A percentile compares a stretch with the other conserved stretches of the same genome.
phyloP scores from a whole-genome alignment of 1,140 invertebrate species.

The Sitophilus oryzae region DNA sequence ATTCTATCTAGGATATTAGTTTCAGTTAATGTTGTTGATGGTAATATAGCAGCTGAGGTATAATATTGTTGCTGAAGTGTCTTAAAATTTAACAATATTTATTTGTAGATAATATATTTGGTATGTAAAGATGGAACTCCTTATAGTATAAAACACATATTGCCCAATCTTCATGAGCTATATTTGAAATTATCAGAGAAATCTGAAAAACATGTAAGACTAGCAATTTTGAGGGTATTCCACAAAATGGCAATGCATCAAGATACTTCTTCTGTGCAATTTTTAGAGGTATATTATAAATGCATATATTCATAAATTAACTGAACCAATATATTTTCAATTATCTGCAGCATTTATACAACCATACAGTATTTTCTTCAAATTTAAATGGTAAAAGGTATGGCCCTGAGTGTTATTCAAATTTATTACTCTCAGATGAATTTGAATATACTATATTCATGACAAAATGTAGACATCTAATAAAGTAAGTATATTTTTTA shows the following conservation, averaged over 20 bases:
- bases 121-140: slow-evolving; percentile 26
- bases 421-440: slow-evolving; percentile 20
- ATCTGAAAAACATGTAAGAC: slow-evolving; percentile 3
- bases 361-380: slow-evolving; percentile 14
- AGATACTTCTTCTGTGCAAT: slow-evolving; percentile 18
- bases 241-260: slow-evolving; percentile 27
- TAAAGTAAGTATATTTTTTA: slow-evolving; percentile 15
- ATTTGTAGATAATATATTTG: slow-evolving; percentile 13
- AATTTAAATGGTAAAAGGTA: slow-evolving; percentile 13
- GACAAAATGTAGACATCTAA: slow-evolving; percentile 17
- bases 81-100: too few relatives aligned
- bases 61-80: too few relatives aligned
- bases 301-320: background rate
- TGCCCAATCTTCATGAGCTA: slow-evolving; percentile 23
- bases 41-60: slow-evolving; percentile 7
- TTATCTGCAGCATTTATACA: slow-evolving; percentile 25
- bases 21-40: slow-evolving; percentile 14
- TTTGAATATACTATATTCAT: slow-evolving; percentile 25
- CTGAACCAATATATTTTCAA: too few relatives aligned
- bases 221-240: slow-evolving; percentile 22
- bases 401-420: slow-evolving; percentile 23
- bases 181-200: slow-evolving; percentile 18
- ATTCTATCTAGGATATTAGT: slow-evolving; percentile 21
- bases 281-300: slow-evolving; percentile 12
- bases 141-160: slow-evolving; percentile 17